Evolutionary conservation across 1,140 invertebrate genomes (phyloP).

Genomic region (Nomia melanderi): DNA sequence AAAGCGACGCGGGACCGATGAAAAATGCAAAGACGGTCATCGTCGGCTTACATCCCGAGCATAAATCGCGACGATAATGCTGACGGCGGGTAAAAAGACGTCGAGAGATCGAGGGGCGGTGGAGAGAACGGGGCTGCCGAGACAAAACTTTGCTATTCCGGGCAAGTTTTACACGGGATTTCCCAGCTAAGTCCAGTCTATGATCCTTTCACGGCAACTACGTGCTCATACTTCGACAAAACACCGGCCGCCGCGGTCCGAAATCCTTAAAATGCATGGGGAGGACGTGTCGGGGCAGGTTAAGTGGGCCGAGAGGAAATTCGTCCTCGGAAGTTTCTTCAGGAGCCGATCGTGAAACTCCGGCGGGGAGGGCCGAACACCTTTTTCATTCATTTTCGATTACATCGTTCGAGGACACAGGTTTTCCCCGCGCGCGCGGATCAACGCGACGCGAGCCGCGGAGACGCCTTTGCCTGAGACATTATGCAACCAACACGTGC

Average conservation of each 20-base stretch:
- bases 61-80: constrained; percentile 33
- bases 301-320: constrained; percentile 71
- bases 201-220: constrained; percentile 80
- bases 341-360: neutral
- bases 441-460: too few species aligned
- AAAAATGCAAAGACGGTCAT: neutral
- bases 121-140: constrained; percentile 22
- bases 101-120: neutral
- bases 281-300: constrained; percentile 76
- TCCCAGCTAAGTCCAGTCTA: constrained; percentile 79
- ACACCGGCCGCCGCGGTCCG: constrained; percentile 74
- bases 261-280: constrained; percentile 79
- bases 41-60: neutral
- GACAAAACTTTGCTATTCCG: constrained; percentile 78
- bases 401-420: neutral
- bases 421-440: neutral
- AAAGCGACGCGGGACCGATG: neutral
- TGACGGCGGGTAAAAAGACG: neutral
- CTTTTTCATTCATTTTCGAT: too few species aligned
- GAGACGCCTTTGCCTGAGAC: too few species aligned
- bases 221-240: constrained; percentile 81
- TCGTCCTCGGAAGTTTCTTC: constrained; percentile 65
- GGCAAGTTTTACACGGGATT: constrained; percentile 80
- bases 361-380: too few species aligned
- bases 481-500: constrained; percentile 14